These are phyloP conservation scores for Adrianichthys oophorus DNA, from an alignment of 2,797 vertebrate species.

Conservation along the genomic window DNA sequence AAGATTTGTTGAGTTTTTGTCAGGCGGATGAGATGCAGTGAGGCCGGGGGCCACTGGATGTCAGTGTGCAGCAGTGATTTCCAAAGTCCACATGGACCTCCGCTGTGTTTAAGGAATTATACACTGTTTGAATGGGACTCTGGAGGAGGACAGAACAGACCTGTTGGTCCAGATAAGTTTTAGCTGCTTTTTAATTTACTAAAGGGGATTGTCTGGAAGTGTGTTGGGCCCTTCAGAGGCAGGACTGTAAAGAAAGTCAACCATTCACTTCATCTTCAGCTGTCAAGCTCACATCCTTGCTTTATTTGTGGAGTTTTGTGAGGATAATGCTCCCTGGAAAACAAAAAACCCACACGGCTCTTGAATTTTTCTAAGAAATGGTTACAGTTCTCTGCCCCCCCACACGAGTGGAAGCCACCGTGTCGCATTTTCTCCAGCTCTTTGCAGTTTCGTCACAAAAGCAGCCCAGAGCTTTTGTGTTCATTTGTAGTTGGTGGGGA, in stretches of 20 bases:
- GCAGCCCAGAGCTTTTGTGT: conserved; percentile 37
- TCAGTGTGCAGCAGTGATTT: conserved; percentile 50
- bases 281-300: conserved; percentile 3
- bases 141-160: conserved; percentile 10
- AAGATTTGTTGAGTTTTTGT: no score
- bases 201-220: conserved; percentile 47
- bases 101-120: conserved; percentile 21
- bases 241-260: conserved; percentile 30
- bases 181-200: conserved; percentile 54
- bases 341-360: background rate
- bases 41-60: conserved; percentile 45
- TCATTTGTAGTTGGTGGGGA: conserved; percentile 43
- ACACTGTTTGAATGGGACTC: conserved; percentile 27
- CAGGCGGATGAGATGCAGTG: no score
- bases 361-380: conserved; percentile 13
- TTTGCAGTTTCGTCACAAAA: conserved; percentile 21
- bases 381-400: conserved; percentile 17
- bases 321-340: background rate
- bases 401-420: conserved; percentile 15
- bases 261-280: conserved; percentile 2
- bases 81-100: background rate
- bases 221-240: conserved; percentile 11
- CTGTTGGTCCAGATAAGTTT: conserved; percentile 18
- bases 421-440: background rate
- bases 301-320: background rate